phyloP scores from a whole-genome alignment of 2,113 vertebrate species.

The Neodontobutis hainanensis region DNA sequence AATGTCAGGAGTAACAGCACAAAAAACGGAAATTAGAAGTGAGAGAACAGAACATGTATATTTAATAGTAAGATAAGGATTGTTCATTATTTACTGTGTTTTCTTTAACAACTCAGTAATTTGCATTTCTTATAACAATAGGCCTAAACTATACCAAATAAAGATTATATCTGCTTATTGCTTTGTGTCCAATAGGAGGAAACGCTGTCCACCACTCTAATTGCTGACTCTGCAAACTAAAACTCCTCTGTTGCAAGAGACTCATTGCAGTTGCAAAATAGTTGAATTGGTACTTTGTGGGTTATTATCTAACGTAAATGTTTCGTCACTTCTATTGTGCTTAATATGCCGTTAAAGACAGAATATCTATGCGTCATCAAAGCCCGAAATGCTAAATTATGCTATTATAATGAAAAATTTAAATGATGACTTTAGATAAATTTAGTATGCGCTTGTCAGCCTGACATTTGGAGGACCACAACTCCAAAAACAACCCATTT shows the following conservation, averaged over 20 bases:
- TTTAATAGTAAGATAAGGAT: slow-evolving; percentile 10
- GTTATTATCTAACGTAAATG: slow-evolving; percentile 14
- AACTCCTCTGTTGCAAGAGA: slow-evolving; percentile 69
- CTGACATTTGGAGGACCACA: slow-evolving; percentile 11
- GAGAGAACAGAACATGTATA: slow-evolving; percentile 31
- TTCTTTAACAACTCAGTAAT: not conserved
- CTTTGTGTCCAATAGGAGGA: slow-evolving; percentile 36
- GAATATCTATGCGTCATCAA: too few species aligned
- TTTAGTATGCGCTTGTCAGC: too few species aligned
- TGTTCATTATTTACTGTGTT: not conserved
- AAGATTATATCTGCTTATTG: not conserved
- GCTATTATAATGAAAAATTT: too few species aligned
- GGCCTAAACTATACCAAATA: not conserved
- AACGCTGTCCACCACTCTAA: slow-evolving; percentile 42
- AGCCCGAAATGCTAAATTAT: too few species aligned
- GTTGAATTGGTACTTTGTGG: slow-evolving; percentile 32
- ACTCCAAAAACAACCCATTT: slow-evolving; percentile 13
- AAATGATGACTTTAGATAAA: too few species aligned
- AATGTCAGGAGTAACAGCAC: slow-evolving; percentile 77
- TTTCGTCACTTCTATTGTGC: slow-evolving; percentile 26
- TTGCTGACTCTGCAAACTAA: slow-evolving; percentile 70
- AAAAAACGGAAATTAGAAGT: slow-evolving; percentile 60
- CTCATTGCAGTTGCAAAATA: slow-evolving; percentile 64
- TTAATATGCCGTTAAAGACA: not conserved
- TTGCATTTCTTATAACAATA: not conserved